Evolutionary conservation across 2,797 vertebrate species (phyloP).

Genomic region (Tauraco hartlaubi): DNA sequence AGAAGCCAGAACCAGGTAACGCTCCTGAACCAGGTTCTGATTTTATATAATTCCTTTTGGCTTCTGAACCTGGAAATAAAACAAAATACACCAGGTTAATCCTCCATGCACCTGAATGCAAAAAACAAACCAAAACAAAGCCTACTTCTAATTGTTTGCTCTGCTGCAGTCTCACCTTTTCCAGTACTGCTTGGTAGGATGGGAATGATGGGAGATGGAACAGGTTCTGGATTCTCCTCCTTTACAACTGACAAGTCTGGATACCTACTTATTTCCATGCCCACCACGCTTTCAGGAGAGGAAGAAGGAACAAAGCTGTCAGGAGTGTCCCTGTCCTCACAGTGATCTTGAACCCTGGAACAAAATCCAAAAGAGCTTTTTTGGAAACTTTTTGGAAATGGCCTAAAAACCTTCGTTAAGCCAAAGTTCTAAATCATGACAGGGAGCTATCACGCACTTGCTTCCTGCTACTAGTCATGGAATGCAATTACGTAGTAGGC

Average conservation of each 20-base stretch:
- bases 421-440: background rate
- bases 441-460: background rate
- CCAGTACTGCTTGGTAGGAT: constrained; percentile 92
- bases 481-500: background rate
- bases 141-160: no score
- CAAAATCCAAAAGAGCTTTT: background rate
- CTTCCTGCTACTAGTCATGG: background rate
- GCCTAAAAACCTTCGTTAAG: background rate
- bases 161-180: constrained; percentile 84
- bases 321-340: constrained; percentile 93
- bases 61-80: constrained; percentile 84
- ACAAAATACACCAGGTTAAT: background rate
- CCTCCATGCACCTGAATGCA: background rate
- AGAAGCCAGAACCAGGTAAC: constrained; percentile 82
- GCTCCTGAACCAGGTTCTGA: constrained; percentile 85
- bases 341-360: constrained; percentile 90
- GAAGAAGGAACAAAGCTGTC: constrained; percentile 98
- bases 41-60: constrained; percentile 91
- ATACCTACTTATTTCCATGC: constrained; percentile 94
- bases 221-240: constrained; percentile 92
- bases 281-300: constrained; percentile 96
- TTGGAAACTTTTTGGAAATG: background rate
- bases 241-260: constrained; percentile 94
- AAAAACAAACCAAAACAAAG: no score
- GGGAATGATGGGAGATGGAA: constrained; percentile 93